Base-by-base conservation (phyloP, 2,113 vertebrate genomes). In the Gila orcuttii region DNA sequence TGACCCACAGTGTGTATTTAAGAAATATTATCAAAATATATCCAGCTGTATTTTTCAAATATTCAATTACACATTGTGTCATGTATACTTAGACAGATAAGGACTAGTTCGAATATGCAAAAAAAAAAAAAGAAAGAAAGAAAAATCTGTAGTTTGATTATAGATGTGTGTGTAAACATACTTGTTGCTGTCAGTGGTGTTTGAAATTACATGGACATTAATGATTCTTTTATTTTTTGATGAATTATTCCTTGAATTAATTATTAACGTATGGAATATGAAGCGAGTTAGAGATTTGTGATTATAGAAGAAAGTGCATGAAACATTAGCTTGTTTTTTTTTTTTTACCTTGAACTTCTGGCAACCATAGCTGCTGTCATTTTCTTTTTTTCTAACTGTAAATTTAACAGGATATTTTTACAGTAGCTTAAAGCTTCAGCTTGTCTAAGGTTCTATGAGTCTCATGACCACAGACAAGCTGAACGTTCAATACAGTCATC, bases 401-500 rank as follows among this genome's bases (percentile, higher is more conserved):
- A 31, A 76, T 55, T 69, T 36, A 69, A 36, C 60, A 25, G 60
- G 60, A 47, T 15, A 25, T 74, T 47, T 45, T 47, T 45, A 69
- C 8, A 71, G 36, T n/a, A 3, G 69, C 11, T 57, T 15, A 73
- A 25, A 73, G 50, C 31, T 55, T 39, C 66, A 57, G 28, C 25
- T 36, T 79, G 31, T 8, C 23, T 73, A 57, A 39, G 23, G 6
- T 6, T 62, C n/a, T 45, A 23, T 0, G 13, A 50, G 28, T 79
- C 19, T 19, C 52, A 79, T 79, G 57, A 59, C 28, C 2, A 59
- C 25, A 55, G 17, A 25, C 42, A 17, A 23, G 28, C 82, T 25
- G 68, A 83, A 19, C 15, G 6, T n/a, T 83, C 64, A 83, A 42
- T 71, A 8, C 50, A 73, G 31, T 83, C 82, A 73, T 83, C 52